These are phyloP conservation scores for Lagopus leucura DNA, from an alignment of 2,113 vertebrate species.

Conservation along the genomic window DNA sequence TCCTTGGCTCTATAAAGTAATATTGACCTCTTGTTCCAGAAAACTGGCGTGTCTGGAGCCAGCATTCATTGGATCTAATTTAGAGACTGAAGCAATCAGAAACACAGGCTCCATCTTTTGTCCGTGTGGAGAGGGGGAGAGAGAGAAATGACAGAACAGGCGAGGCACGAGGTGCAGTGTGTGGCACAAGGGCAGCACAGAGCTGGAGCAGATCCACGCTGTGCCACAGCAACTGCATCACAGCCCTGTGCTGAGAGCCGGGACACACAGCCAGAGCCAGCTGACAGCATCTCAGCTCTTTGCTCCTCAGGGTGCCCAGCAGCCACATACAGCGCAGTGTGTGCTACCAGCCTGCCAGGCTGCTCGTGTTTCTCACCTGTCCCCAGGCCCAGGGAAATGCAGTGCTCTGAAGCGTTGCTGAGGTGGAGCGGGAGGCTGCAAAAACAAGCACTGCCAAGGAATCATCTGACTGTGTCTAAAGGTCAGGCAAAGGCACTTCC, in stretches of 20 bases:
- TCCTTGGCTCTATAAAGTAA: background rate
- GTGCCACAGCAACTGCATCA: background rate
- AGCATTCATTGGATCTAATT: background rate
- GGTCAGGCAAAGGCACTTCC: constrained; percentile 66
- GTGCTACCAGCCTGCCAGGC: background rate
- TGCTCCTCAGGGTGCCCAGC: background rate
- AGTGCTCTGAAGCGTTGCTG: background rate
- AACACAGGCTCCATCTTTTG: background rate
- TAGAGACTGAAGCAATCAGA: background rate
- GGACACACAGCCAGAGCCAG: background rate
- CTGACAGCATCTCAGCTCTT: background rate
- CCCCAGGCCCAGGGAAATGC: background rate
- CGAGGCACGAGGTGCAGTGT: background rate
- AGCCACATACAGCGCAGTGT: background rate
- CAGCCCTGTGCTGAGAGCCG: background rate
- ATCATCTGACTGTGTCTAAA: constrained; percentile 40
- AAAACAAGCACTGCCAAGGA: constrained; percentile 47
- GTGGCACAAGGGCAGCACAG: background rate
- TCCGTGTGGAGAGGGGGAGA: background rate
- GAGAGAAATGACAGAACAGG: background rate
- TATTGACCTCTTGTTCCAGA: background rate
- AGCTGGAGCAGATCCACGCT: background rate
- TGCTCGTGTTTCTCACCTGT: background rate
- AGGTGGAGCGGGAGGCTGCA: constrained; percentile 20
- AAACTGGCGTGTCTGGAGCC: background rate